Base-by-base conservation (phyloP, 2,888 invertebrate species). In the Heliconius erato region DNA sequence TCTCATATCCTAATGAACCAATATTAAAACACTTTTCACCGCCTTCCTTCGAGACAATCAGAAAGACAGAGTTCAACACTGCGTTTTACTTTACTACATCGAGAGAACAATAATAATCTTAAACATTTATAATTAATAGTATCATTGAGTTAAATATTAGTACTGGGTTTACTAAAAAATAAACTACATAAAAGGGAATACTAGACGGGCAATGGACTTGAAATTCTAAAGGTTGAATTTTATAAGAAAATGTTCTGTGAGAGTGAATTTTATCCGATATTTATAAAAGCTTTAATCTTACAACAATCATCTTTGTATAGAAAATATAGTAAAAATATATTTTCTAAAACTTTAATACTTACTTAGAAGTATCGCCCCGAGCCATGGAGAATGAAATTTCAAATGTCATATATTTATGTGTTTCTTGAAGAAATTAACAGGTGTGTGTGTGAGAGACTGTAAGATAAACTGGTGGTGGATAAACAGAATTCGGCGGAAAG, bases 251-350 rank as follows among this genome's bases (percentile, higher is more conserved):
- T 72, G 12, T 69, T 69, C 40, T 40, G 1, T 3, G 11, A 40
- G 4, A 35, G 69, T n/a, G 23, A 35, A 19, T 69, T 35, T 69
- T 69, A 69, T 35, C 32, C 3, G 69, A 69, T 23, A 32, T 23
- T 69, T 69, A 69, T 23, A 69, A 69, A 67, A 35, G 23, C 69
- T 69, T 69, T 23, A 35, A 69, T 69, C 19, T 69, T 35, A 67
- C 5, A 28, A 35, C 23, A 69, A 69, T 69, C 35, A 69, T 23
- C 23, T 23, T 69, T 4, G 4, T 69, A 69, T 69, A 23, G 74
- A n/a, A 59, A 6, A 54, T 59, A 12, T 14, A 19, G 16, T 12
- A 54, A 54, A 54, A 59, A 54, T 26, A 59, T 32, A n/a, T 59
- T 49, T 26, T 16, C 40, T 14, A 72, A 14, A 72, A 12, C 26